Evolutionary conservation across 2,797 vertebrate genomes (phyloP), one percentile per base, ranked within the genome.

Genomic region (Peromyscus attwateri): DNA sequence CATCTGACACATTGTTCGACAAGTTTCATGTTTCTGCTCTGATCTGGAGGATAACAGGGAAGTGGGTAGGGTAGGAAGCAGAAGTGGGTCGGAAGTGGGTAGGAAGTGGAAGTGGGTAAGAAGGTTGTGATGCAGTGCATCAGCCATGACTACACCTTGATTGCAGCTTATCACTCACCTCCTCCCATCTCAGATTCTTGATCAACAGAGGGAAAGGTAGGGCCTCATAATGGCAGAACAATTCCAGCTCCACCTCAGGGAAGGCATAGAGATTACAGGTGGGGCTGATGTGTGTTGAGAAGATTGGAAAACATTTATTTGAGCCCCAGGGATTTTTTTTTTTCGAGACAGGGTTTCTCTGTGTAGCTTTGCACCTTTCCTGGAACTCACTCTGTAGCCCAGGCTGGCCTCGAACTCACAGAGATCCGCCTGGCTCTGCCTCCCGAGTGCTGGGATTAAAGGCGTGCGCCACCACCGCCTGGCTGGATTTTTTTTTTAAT

Each of bases 401-500:
- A 46, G 46, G 46, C 46, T 46, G 46, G 46, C 46, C 46, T 46
- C 46, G 7, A 46, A 46, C 46, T 46, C 46, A 46, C 46, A 9
- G 46, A 46, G 46, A 46, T 46, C 46, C 7, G 7, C 46, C 46
- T 46, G 46, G 1, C 46, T 46, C 46, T 46, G 46, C 46, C 7
- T 46, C 46, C 46, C 46, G 7, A 46, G 46, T 46, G 46, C 46
- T 46, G 46, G 46, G 7, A 9, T 46, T 46, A 46, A 46, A 46
- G 46, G 46, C 46, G 7, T 46, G 46, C 7, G 46, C 46, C 46
- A 46, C 46, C 46, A 46, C 46, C 7, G 46, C 46, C 46, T 9
- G 46, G 46, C 46, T 46, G 46, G 46, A 46, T 46, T 29, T 95
- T 88, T 96, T 94, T 85, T 96, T 43, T 75, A 40, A 46, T 62